Evolutionary conservation across 2,888 invertebrate species (phyloP), one percentile per base, ranked within the genome.

Genomic region (Ferrisia virgata): DNA sequence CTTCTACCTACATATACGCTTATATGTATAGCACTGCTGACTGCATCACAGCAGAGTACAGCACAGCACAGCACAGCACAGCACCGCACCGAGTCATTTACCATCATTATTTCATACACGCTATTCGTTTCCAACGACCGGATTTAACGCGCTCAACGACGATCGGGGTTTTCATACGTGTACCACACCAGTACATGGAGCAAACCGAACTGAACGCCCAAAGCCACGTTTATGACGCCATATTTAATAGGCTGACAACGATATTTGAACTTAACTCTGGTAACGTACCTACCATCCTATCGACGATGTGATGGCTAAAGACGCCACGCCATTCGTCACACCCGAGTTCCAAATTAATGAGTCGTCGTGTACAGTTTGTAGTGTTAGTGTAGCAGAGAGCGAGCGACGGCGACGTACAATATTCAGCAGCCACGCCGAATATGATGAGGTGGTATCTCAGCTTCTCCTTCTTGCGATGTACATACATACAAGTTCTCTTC

Each of bases 251-350:
- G 80, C 80, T 80, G 80, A 53, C 80, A 80, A 53, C 80, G 80
- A 80, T 80, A 80, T 80, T 80, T 80, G 80, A 80, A 53, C 80
- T 80, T 80, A 43, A 80, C 53, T 80, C 47, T 80, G 72, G 72
- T 76, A 76, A 76, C 81, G 47, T 53, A 79, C 43, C 36, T 36
- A 33, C 31, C 47, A 40, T 81, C 81, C 53, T 81, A 80, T 80
- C 81, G 36, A 58, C 81, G 81, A 81, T 43, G 36, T 33, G 28
- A 22, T 53, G 33, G 64, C 47, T 58, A 79, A 76, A 84, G 84
- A 84, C 84, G 84, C 84, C 84, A 84, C 72, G 40, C 47, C 84
- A 84, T 84, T 84, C 84, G 84, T 84, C 84, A 84, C 84, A 84
- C 84, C 81, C 84, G 72, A 78, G 31, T 76, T 84, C 28, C 31